phyloP scores from a whole-genome alignment of 2,113 vertebrate species.

The Phasianus colchicus region DNA sequence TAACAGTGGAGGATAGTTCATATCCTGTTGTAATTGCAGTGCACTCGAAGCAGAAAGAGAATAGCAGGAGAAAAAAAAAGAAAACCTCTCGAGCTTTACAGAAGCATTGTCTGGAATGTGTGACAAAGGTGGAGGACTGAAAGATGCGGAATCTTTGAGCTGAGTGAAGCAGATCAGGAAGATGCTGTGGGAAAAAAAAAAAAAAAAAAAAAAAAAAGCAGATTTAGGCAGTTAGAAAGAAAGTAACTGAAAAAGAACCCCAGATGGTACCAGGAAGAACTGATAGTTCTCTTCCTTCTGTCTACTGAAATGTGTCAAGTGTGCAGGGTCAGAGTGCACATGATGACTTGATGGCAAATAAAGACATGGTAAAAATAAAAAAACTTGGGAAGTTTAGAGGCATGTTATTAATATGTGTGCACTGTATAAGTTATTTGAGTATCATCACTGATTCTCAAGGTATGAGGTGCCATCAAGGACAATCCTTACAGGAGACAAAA shows the following conservation, averaged over 20 bases:
- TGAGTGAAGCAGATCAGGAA: not conserved
- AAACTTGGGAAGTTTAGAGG: not conserved
- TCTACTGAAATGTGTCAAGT: slow-evolving; percentile 23
- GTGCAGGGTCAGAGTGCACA: slow-evolving; percentile 14
- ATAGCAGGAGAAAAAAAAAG: not conserved
- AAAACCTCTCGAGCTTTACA: not conserved
- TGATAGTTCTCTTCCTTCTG: slow-evolving; percentile 51
- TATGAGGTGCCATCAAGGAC: not conserved
- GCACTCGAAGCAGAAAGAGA: slow-evolving; percentile 42
- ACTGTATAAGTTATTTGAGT: not conserved
- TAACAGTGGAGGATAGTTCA: slow-evolving; percentile 63
- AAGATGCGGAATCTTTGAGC: slow-evolving; percentile 23
- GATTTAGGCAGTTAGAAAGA: slow-evolving; percentile 8
- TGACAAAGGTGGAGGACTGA: slow-evolving; percentile 31
- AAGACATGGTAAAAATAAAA: not conserved
- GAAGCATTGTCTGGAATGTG: not conserved
- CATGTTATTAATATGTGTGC: not conserved
- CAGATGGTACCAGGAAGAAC: slow-evolving; percentile 56
- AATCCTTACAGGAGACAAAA: not conserved
- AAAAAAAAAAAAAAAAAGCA: not conserved
- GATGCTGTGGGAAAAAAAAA: not conserved
- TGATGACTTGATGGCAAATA: slow-evolving; percentile 38
- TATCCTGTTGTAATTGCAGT: slow-evolving; percentile 59
- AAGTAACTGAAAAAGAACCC: slow-evolving; percentile 45
- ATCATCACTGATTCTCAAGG: fast-evolving